Evolutionary conservation across 2,797 vertebrate species (phyloP), one percentile per base, ranked within the genome.

Genomic region (Agapornis canus): DNA sequence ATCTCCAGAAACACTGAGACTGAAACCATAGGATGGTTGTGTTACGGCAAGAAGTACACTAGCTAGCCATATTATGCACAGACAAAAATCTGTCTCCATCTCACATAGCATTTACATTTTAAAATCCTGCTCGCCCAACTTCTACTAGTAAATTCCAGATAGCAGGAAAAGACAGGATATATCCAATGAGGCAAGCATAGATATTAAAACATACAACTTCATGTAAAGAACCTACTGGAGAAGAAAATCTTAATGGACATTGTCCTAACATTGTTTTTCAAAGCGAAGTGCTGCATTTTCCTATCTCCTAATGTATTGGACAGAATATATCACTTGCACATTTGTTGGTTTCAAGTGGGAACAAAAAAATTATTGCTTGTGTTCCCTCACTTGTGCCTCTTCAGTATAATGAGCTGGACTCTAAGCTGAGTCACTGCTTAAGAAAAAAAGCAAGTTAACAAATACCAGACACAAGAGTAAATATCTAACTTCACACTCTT

Each of bases 401-500:
- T 51, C 20, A 90, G 40, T 42, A 82, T 80, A 60, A 70, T 66
- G 63, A 82, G 76, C 32, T 92, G 29, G 31, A 86, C 47, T 94
- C 92, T 83, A 29, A 60, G 75, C 61, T 81, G 54, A 94, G 60
- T 96, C 70, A 81, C 77, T 86, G 64, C 81, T 94, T 73, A 83
- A 80, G 88, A 51, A 86, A 95, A 94, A 95, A 93, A 75, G 4
- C 27, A 93, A 95, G 54, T 17, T 91, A 93, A 94, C 54, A 83
- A 94, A 91, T 77, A 82, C 48, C 89, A 83, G 63, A 83, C 48
- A 47, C 26, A 48, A 78, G 61, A 92, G 60, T 82, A 96, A 87
- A 92, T 61, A 42, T 26, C 61, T 95, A 93, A 78, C 77, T 89
- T 84, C 56, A 31, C 63, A 52, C 35, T 90, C 87, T 95, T 81